phyloP scores from a whole-genome alignment of 2,113 vertebrate species.

The Neotragus pygmaeus region DNA sequence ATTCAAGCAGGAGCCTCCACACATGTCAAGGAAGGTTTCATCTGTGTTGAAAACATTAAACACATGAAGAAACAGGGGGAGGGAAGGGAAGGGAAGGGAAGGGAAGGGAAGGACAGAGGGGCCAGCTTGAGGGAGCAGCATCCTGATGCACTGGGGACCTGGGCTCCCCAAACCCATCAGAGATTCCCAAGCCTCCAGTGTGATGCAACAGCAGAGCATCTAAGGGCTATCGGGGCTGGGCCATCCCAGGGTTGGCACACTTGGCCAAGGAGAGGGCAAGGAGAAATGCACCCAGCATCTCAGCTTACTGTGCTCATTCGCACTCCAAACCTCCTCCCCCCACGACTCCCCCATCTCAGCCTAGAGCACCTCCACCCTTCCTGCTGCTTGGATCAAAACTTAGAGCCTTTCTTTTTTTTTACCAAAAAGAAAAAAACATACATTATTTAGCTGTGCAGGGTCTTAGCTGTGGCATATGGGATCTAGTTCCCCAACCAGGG shows the following conservation, averaged over 20 bases:
- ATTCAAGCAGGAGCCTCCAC: neutral
- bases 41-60: neutral
- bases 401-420: neutral
- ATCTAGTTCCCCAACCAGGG: neutral
- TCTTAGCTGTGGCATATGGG: neutral
- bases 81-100: neutral
- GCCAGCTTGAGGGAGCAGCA: neutral
- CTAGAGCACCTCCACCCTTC: fast-evolving
- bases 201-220: neutral
- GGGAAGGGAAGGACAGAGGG: no score
- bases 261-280: neutral
- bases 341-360: fast-evolving
- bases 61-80: neutral
- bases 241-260: neutral
- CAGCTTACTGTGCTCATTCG: no score
- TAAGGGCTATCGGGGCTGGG: fast-evolving
- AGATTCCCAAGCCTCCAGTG: neutral
- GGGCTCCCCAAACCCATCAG: neutral
- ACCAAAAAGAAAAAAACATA: neutral
- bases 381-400: neutral
- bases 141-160: neutral
- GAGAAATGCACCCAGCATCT: neutral
- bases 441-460: neutral
- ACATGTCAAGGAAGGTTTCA: neutral
- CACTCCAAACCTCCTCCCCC: neutral